Evolutionary conservation across 2,797 vertebrate genomes (phyloP).

Genomic region (Amphiprion clarkii): DNA sequence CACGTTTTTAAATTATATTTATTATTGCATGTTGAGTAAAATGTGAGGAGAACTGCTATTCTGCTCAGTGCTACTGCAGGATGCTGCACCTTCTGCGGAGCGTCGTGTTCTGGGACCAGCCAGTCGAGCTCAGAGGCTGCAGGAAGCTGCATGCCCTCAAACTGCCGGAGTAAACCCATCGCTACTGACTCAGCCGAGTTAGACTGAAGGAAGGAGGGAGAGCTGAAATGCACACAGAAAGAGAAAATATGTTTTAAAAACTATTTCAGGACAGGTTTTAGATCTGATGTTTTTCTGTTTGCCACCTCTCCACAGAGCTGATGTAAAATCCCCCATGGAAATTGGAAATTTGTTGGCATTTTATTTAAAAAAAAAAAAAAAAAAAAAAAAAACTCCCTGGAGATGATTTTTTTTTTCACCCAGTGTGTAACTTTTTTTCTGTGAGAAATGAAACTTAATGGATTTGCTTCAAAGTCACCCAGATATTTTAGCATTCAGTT

Average conservation of each 20-base stretch:
- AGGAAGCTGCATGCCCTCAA: constrained; percentile 98
- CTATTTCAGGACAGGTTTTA: neutral
- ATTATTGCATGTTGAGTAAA: neutral
- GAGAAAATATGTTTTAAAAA: neutral
- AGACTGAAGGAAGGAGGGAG: constrained; percentile 91
- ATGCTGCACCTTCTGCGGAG: constrained; percentile 93
- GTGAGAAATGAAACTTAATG: no score
- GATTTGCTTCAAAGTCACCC: no score
- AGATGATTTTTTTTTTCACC: no score
- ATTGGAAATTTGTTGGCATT: no score
- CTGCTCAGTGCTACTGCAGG: neutral
- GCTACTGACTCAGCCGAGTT: constrained; percentile 98
- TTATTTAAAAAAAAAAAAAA: no score
- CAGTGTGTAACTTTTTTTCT: no score
- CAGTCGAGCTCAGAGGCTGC: constrained; percentile 97
- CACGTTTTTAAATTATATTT: neutral
- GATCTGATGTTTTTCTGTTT: neutral
- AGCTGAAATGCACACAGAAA: constrained; percentile 75
- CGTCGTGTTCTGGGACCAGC: constrained; percentile 96
- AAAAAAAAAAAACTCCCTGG: no score
- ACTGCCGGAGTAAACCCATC: constrained; percentile 97
- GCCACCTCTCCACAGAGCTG: neutral
- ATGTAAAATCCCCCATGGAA: no score
- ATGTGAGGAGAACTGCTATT: neutral
- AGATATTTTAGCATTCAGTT: no score